Conservation (phyloP, 2,113 vertebrate genomes). For the Pangasianodon hypophthalmus region DNA sequence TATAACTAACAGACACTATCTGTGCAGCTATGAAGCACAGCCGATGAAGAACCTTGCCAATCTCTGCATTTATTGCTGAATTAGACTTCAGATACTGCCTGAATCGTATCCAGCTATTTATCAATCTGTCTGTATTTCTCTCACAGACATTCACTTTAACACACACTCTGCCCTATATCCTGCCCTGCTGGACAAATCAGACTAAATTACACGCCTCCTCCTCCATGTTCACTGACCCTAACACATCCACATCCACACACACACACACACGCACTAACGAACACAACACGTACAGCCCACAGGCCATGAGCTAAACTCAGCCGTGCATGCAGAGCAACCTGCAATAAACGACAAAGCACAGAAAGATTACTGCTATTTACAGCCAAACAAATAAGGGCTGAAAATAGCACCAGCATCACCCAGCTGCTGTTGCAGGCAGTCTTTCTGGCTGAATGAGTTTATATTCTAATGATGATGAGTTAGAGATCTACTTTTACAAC, state of each 20-base stretch:
- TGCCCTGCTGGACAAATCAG: constrained; percentile 22
- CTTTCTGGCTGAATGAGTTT: constrained; percentile 35
- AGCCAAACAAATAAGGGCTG: constrained; percentile 22
- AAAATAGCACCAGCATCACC: constrained; percentile 32
- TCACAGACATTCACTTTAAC: background rate
- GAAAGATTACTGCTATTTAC: constrained; percentile 31
- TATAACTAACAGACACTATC: constrained; percentile 2
- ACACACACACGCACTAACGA: background rate
- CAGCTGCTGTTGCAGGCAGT: constrained; percentile 17
- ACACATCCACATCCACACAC: constrained; percentile 2
- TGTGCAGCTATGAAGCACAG: background rate
- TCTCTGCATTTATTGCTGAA: background rate
- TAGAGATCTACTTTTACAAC: constrained; percentile 13
- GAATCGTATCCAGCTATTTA: background rate
- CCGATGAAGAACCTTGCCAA: background rate
- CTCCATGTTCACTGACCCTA: constrained; percentile 26
- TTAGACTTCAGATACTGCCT: background rate
- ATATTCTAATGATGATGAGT: constrained; percentile 13
- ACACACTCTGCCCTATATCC: background rate
- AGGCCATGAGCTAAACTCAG: constrained; percentile 18
- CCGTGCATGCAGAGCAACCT: constrained; percentile 22
- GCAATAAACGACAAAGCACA: constrained; percentile 26
- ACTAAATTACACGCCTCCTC: constrained; percentile 11
- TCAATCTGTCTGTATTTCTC: background rate
- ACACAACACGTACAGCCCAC: background rate